Base-by-base conservation (phyloP, 2,797 vertebrate genomes). In the Siniperca undulata region DNA sequence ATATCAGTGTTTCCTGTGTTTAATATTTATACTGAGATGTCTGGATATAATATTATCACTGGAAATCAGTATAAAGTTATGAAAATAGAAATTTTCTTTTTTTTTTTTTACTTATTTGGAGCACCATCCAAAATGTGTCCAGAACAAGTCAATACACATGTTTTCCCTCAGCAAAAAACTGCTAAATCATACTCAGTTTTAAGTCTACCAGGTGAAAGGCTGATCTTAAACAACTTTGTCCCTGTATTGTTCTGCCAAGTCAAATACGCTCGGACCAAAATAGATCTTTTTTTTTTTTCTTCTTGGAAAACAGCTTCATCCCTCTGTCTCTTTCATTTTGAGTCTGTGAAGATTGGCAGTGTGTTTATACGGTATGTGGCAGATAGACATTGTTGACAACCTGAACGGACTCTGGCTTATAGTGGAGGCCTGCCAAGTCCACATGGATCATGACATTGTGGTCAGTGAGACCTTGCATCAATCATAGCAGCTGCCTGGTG, bases 331-430 rank as follows among this genome's bases (percentile, higher is more conserved):
- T 83, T 83, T 74, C 38, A 76, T 78, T 70, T 86, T 50, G 58
- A 42, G 20, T 56, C 66, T 80, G 64, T 61, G 42, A 67, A 82
- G 59, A 70, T 74, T 76, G 65, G 1, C 24, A 71, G 30, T 75
- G 68, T 88, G 86, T 90, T 86, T 88, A 69, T 80, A 85, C 82
- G 88, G 76, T 88, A 77, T 58, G 48, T 77, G 76, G 82, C 53
- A 69, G 24, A 79, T 55, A 81, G 76, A 74, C 44, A 77, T 55
- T 84, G 80, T 86, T 89, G 78, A 88, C 74, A 71, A 62, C 50
- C 61, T 56, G 62, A 87, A 83, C 67, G 83, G 86, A 91, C 89
- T 91, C 77, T 89, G 84, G 42, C 53, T 88, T 40, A 44, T 46
- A 64, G 59, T 20, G 46, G 24, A 70, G 24, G 8, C 0, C 48